Evolutionary conservation across 2,797 vertebrate genomes (phyloP).

Genomic region (Chlorospingus flavigularis): DNA sequence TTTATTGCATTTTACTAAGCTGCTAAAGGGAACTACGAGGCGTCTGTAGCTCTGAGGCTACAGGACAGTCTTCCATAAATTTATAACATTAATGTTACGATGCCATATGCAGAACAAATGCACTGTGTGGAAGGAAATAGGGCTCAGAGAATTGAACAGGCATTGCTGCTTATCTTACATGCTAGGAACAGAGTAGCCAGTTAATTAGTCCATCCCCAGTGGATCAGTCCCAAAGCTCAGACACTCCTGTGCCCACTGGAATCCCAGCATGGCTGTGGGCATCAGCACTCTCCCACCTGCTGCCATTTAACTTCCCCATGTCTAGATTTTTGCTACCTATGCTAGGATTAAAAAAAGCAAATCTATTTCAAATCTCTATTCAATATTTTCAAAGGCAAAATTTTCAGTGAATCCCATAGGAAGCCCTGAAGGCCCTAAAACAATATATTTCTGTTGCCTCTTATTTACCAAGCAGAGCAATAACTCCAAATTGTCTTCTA

Average conservation of each 20-base stretch:
- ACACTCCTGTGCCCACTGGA: conserved; percentile 4
- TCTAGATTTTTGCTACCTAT: not conserved
- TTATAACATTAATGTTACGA: conserved; percentile 42
- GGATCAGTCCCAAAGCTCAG: not conserved
- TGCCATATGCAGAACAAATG: conserved; percentile 67
- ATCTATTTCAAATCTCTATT: not conserved
- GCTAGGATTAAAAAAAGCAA: not conserved
- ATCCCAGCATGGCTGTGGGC: conserved; percentile 16
- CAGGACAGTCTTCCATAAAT: conserved; percentile 69
- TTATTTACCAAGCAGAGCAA: conserved; percentile 35
- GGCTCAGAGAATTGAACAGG: conserved; percentile 42
- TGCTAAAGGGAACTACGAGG: conserved; percentile 65
- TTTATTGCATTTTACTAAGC: conserved; percentile 66
- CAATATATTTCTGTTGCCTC: conserved; percentile 2
- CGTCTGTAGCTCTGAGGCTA: conserved; percentile 43
- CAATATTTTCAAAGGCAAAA: not conserved
- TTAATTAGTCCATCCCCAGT: conserved; percentile 23
- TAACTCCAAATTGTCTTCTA: conserved; percentile 24
- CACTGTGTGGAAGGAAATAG: conserved; percentile 63
- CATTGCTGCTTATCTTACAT: conserved; percentile 33
- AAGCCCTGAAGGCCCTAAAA: not conserved
- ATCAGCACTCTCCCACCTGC: not conserved
- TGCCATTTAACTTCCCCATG: not conserved
- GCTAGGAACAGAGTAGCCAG: conserved; percentile 1
- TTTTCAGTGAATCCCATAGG: not conserved